Conservation (phyloP, 2,888 invertebrate genomes). For the Orthosia cruda region DNA sequence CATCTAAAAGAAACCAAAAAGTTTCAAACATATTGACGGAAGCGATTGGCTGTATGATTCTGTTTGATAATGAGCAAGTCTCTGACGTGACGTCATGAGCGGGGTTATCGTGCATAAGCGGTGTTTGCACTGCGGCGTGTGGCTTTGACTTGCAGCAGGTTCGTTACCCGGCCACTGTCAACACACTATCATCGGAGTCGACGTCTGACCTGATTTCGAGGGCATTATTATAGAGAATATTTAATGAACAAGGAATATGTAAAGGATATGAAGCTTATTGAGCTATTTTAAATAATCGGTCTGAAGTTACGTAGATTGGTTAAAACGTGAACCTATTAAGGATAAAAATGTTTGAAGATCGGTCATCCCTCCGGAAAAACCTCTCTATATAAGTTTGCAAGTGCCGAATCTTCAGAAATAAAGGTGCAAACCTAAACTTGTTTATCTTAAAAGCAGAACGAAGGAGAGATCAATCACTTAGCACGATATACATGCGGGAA, state of each 20-base stretch:
- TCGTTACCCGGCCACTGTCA: slow-evolving; percentile 54
- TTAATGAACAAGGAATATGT: neutral
- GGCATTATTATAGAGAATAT: neutral
- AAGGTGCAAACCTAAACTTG: neutral
- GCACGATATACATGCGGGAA: slow-evolving; percentile 7
- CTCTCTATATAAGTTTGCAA: neutral
- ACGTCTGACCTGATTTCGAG: slow-evolving; percentile 22
- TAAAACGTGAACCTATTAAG: too few species aligned
- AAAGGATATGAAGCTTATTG: neutral
- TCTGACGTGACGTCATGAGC: slow-evolving; percentile 9
- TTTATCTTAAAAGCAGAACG: slow-evolving; percentile 14
- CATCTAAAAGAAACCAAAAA: neutral
- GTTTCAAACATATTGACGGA: neutral
- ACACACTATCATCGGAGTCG: slow-evolving; percentile 36
- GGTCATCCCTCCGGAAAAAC: neutral
- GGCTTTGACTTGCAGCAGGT: slow-evolving; percentile 48
- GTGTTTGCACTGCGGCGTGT: slow-evolving; percentile 42
- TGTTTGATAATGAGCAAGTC: slow-evolving; percentile 17
- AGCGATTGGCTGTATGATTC: slow-evolving; percentile 7
- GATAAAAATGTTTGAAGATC: neutral
- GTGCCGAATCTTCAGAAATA: slow-evolving; percentile 12
- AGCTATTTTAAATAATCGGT: neutral
- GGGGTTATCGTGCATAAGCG: slow-evolving; percentile 33
- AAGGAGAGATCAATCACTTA: slow-evolving; percentile 38
- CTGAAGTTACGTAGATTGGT: neutral